Conservation (phyloP, 2,797 vertebrate species). For the Menidia menidia region DNA sequence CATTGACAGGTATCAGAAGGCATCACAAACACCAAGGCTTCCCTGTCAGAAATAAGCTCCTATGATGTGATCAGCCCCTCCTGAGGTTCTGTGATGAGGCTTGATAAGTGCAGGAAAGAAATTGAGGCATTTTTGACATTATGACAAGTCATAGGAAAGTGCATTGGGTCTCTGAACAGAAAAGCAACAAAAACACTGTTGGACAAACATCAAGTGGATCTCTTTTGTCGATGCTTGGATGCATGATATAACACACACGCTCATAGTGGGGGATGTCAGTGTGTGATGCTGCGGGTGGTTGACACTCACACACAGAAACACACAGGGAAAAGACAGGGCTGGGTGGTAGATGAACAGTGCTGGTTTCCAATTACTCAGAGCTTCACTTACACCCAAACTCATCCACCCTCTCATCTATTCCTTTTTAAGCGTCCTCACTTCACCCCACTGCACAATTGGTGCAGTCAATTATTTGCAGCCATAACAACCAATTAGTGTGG, state of each 20-base stretch:
- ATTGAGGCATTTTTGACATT: conserved; percentile 1
- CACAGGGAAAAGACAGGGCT: conserved; percentile 28
- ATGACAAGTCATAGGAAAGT: conserved; percentile 1
- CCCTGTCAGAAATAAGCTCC: conserved; percentile 12
- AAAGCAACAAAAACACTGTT: neutral
- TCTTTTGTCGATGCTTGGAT: conserved; percentile 12
- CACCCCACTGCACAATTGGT: conserved; percentile 30
- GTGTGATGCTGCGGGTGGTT: conserved; percentile 18
- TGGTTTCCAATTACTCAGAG: conserved; percentile 50
- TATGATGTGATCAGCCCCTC: conserved; percentile 11
- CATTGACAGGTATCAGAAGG: conserved; percentile 14
- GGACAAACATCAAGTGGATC: neutral
- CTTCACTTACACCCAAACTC: conserved; percentile 36
- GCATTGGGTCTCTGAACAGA: neutral
- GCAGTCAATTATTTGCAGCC: conserved; percentile 12
- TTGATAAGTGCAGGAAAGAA: conserved; percentile 12
- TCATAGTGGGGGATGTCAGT: neutral
- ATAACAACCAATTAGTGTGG: neutral
- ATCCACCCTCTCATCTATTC: conserved; percentile 48
- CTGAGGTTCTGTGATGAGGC: conserved; percentile 6
- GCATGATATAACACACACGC: conserved; percentile 1
- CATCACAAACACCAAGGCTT: conserved; percentile 13
- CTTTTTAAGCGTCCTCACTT: conserved; percentile 28
- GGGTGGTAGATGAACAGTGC: conserved; percentile 18
- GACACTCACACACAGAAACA: conserved; percentile 12